Base-by-base conservation (phyloP, 2,888 invertebrate genomes). In the Thecocarcelia acutangulata region DNA sequence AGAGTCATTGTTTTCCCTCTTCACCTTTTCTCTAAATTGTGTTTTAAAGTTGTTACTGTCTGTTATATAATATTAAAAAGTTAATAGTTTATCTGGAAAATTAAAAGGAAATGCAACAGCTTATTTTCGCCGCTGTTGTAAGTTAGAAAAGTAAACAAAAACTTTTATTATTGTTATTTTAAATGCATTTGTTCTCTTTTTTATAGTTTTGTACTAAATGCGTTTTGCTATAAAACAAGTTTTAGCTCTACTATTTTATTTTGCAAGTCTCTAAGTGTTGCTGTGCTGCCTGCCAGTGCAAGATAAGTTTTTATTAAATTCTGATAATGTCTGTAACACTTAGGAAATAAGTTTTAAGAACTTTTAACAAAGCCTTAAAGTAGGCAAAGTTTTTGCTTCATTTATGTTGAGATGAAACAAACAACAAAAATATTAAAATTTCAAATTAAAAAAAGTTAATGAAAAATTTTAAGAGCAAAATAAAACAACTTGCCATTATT, bases 51-150 rank as follows among this genome's bases (percentile, higher is more conserved):
- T 66, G 58, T 75, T 78, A 33, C 9, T 33, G 69, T 52, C 69
- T 70, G 66, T 61, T 64, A 46, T 69, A 52, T 52, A 64, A 72
- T 66, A 44, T 73, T 73, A 64, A 77, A 78, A 78, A 72, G 59
- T 73, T 79, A 73, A 73, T 72, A 78, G 50, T 66, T 72, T 72
- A 58, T 64, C 64, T 72, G 33, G 33, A 59, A 78, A 58, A 72
- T 78, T 72, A 72, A 72, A 59, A 59, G 66, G 66, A 79, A 79
- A 79, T 73, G 82, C 82, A 82, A 82, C 82, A 82, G 82, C 72
- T 82, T 79, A 79, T 73, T 73, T 50, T 78, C 33, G 15, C 21
- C 24, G 58, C 44, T 73, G 33, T 13, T 68, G 66, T 40, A 58
- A 40, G 58, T 48, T n/a, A n/a, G n/a, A 46, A n/a, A 63, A 46